Percentiles rank a stretch among this genome's conserved stretches.
These are phyloP conservation scores for Eidolon dupreanum DNA, from an alignment of 2,797 vertebrate species.

Conservation along the genomic window DNA sequence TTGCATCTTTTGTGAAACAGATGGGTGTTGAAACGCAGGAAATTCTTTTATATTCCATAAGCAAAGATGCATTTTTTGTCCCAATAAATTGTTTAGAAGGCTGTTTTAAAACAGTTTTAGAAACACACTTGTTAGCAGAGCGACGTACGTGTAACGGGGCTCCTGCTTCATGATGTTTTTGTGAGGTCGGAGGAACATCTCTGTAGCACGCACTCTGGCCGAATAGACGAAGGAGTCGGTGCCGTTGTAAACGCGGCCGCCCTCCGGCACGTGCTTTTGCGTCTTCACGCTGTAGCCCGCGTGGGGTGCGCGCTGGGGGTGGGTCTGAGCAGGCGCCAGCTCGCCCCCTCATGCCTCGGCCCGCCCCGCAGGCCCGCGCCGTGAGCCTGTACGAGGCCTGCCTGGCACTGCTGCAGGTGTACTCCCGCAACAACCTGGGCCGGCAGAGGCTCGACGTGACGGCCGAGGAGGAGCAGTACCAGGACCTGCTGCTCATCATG, in stretches of 20 bases:
- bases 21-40: background rate
- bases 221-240: background rate
- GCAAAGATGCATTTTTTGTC: background rate
- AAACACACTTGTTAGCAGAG: background rate
- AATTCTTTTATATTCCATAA: background rate
- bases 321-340: too few relatives aligned
- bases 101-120: background rate
- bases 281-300: too few relatives aligned
- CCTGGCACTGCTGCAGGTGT: constrained; percentile 97
- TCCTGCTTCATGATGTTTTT: background rate
- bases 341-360: too few relatives aligned
- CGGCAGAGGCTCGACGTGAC: constrained; percentile 94
- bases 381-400: constrained; percentile 99
- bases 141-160: background rate
- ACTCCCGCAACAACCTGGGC: constrained; percentile 97
- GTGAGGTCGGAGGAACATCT: background rate
- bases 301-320: too few relatives aligned
- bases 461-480: constrained; percentile 98
- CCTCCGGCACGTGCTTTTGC: too few relatives aligned
- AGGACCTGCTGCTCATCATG: constrained; percentile 99
- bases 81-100: background rate
- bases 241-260: fast-evolving
- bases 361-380: constrained; percentile 91
- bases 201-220: background rate
- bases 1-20: background rate